Conservation (phyloP, 2,113 vertebrate species). For the Cranoglanis bouderius region DNA sequence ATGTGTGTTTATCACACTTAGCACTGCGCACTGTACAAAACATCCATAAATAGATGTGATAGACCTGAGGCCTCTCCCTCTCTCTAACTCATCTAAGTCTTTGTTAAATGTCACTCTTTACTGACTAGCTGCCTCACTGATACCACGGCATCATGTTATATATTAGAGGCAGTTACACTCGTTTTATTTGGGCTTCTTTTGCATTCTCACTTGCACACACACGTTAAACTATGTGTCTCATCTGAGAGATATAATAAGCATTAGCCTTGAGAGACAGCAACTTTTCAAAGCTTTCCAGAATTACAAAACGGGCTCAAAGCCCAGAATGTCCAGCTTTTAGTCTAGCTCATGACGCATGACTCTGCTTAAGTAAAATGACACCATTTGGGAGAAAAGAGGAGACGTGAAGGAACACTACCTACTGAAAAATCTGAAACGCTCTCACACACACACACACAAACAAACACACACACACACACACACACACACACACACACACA, state of each 20-base stretch:
- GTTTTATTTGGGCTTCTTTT: slow-evolving; percentile 24
- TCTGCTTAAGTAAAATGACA: slow-evolving; percentile 47
- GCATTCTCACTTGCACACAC: not conserved
- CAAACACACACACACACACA: not conserved
- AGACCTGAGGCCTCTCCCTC: slow-evolving; percentile 27
- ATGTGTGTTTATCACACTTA: slow-evolving; percentile 47
- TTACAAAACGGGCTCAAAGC: slow-evolving; percentile 41
- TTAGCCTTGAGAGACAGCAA: not conserved
- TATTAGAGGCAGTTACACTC: not conserved
- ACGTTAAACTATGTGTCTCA: not conserved
- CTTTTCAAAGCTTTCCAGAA: not conserved
- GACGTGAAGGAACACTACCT: slow-evolving; percentile 26
- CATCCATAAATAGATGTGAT: slow-evolving; percentile 52
- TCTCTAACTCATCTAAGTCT: slow-evolving; percentile 26
- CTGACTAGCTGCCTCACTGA: not conserved
- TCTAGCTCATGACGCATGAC: slow-evolving; percentile 30
- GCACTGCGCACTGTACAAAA: slow-evolving; percentile 38
- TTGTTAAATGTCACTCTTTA: slow-evolving; percentile 24
- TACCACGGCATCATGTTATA: not conserved
- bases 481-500: not conserved
- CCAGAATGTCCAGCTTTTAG: slow-evolving; percentile 40
- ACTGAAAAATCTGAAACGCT: slow-evolving; percentile 19
- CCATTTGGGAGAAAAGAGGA: slow-evolving; percentile 20
- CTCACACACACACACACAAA: not conserved
- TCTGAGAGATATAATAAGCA: slow-evolving; percentile 11